Base-by-base conservation (phyloP, 2,888 invertebrate genomes). In the Sphaerolaimus hirsutus region DNA sequence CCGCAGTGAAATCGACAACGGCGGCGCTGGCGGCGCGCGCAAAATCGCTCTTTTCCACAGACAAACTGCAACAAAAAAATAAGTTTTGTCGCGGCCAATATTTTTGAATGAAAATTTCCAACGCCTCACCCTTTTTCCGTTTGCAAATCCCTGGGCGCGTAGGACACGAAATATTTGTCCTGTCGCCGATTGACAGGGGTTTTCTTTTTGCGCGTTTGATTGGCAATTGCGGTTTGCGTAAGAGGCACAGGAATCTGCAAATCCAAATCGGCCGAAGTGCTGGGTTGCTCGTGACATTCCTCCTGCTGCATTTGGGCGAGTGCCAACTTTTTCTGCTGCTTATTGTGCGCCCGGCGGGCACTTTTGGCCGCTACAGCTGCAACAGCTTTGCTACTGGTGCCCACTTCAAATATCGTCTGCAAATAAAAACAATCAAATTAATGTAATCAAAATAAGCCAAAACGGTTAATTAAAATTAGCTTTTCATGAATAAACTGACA, bases 391-490 rank as follows among this genome's bases (percentile, higher is more conserved):
- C 56, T 76, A 73, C 61, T 80, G 1, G 78, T 74, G 41, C 80
- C 79, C 44, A 91, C 72, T 69, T 93, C 93, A 66, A 93, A 81
- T 57, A 93, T 79, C 0, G 89, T 93, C 83, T 84, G 67, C n/a
- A 43, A 25, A 35, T 14, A 44, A 48, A 36, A 36, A 49, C 23
- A 38, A 35, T 27, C 22, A 22, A 17, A 47, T 29, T n/a, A 23
- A 7, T 4, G 10, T 19, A 26, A 7, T 5, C 29, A 26, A 43
- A 24, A 17, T 38, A 41, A 5, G 43, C 25, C 43, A 41, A 23
- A 12, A 10, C 12, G 21, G 14, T 10, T 42, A 19, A 19, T 27
- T 43, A 43, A 19, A 7, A 32, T 43, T n/a, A 12, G 19, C 27
- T 19, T 43, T 23, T 43, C 43, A 44, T 22, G 19, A 14, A 50